Conservation (phyloP, 1,140 invertebrate genomes). For the Mamestra configurata region DNA sequence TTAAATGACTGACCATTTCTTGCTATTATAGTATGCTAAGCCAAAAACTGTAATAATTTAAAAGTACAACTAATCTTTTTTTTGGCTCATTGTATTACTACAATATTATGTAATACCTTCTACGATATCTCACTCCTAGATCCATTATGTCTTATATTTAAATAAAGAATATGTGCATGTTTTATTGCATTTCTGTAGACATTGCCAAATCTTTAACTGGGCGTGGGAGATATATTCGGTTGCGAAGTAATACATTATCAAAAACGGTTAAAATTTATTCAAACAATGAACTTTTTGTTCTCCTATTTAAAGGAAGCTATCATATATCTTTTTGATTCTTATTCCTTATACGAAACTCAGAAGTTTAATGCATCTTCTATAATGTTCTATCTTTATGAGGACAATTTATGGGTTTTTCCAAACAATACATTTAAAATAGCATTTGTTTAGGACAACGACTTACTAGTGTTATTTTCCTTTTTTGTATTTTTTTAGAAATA, state of each 20-base stretch:
- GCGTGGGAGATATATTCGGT: conserved; percentile 39
- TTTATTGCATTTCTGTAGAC: conserved; percentile 29
- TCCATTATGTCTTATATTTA: background rate
- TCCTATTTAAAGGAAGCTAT: conserved; percentile 22
- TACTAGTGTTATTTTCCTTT: no score
- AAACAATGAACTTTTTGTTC: conserved; percentile 25
- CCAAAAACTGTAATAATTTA: no score
- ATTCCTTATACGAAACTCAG: background rate
- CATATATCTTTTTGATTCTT: conserved; percentile 15
- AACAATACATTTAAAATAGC: background rate
- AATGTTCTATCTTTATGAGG: background rate
- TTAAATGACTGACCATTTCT: background rate
- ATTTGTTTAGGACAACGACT: background rate
- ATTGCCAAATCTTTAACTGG: conserved; percentile 21
- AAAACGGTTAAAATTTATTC: conserved; percentile 26
- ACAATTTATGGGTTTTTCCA: background rate
- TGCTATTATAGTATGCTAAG: background rate
- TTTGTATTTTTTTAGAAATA: no score
- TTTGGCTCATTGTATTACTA: conserved; percentile 5
- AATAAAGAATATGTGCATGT: conserved; percentile 1
- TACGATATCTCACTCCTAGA: background rate
- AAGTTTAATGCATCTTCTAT: background rate
- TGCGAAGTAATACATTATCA: conserved; percentile 44
- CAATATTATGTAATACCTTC: conserved; percentile 16
- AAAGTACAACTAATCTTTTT: no score